Base-by-base conservation (phyloP, 2,888 invertebrate genomes). In the Drosophila picticornis region DNA sequence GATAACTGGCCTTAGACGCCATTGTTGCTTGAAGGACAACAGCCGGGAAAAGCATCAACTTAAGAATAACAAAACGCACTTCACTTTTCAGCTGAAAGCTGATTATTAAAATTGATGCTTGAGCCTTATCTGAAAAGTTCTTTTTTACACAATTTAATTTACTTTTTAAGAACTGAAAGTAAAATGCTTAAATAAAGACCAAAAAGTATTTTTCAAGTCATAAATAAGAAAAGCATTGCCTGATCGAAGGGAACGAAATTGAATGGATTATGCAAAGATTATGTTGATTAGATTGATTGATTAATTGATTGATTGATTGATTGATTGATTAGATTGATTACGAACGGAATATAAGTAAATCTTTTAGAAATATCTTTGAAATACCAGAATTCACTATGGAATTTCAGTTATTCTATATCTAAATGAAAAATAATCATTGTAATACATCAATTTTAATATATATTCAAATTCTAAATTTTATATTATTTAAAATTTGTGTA, bases 11-110 rank as follows among this genome's bases (percentile, higher is more conserved):
- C 66, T 53, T 60, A 34, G 57, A 64, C 78, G 78, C 75, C 79
- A 79, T 78, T 78, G 79, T 79, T 64, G 55, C 22, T 4, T 60
- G 29, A 22, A 27, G 61, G 40, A 53, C 61, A 55, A 13, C 9
- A 7, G 34, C 4, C 19, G 10, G 22, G 6, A 1, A 36, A 36
- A 4, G 4, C 11, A 56, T 13, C 38, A 43, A 31, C 32, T 64
- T 52, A 43, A 50, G 57, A 38, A 40, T 53, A 57, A 25, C 46
- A 25, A 46, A 58, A 57, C 48, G 67, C 64, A 59, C 70, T 78
- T 70, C 66, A 64, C 53, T 31, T 31, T 55, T 9, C 27, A 51
- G 32, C 36, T 25, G 25, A 38, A 43, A 43, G 40, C 57, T 22
- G 57, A 38, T 56, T 56, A 56, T 29, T 40, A 1, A 29, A 22